Evolutionary conservation across 35 echinoderm and acorn worm species (phyloP).

Genomic region (Apostichopus parvimensis): DNA sequence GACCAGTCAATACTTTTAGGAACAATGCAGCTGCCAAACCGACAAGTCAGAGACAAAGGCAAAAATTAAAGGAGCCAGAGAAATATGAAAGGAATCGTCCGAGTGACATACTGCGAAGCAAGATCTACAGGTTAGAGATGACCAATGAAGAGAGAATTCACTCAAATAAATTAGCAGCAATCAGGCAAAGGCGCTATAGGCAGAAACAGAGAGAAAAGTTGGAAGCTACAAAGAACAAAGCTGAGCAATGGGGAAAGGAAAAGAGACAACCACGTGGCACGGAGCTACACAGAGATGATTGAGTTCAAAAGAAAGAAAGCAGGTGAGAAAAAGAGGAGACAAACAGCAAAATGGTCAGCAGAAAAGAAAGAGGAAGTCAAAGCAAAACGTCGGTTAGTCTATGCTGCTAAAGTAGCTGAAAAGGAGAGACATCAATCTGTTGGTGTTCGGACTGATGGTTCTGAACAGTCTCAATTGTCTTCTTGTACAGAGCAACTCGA

Average conservation of each 20-base stretch:
- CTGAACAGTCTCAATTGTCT: not conserved
- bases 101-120: slow-evolving; percentile 9
- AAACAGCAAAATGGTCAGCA: slow-evolving; percentile 20
- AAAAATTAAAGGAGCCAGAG: not conserved
- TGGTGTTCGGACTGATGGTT: slow-evolving; percentile 20
- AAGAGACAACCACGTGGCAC: slow-evolving; percentile 1
- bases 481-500: not conserved
- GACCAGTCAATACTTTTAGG: too few species aligned
- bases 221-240: not conserved
- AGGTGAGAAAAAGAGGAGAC: slow-evolving; percentile 16
- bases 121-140: slow-evolving; percentile 1
- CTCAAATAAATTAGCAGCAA: slow-evolving; percentile 27
- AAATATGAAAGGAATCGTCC: slow-evolving; percentile 11
- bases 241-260: not conserved
- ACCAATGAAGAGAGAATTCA: slow-evolving; percentile 22
- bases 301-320: slow-evolving; percentile 11
- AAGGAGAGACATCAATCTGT: slow-evolving; percentile 9
- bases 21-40: too few species aligned
- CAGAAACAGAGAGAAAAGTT: not conserved
- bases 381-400: slow-evolving; percentile 10
- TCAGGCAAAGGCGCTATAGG: slow-evolving; percentile 25
- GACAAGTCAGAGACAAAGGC: not conserved
- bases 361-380: slow-evolving; percentile 28
- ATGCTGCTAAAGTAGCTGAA: slow-evolving; percentile 8
- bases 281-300: not conserved